Evolutionary conservation across 2,797 vertebrate species (phyloP).

Genomic region (Nothura maculosa): DNA sequence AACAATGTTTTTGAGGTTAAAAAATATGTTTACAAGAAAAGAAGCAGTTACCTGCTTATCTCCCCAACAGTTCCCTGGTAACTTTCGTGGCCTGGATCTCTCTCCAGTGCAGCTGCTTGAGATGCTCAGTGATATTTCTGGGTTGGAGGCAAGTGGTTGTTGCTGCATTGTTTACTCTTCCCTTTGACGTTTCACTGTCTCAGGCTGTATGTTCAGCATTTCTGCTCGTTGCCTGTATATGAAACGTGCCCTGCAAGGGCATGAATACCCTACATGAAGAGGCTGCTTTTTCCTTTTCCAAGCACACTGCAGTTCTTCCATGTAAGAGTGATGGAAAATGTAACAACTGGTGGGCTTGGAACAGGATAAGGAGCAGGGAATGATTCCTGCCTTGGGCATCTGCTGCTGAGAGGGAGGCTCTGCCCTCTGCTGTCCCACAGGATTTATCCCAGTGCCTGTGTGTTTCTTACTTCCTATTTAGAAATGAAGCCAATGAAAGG

Average conservation of each 20-base stretch:
- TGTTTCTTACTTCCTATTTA: neutral
- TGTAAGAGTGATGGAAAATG: neutral
- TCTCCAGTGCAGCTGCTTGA: neutral
- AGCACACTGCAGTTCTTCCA: neutral
- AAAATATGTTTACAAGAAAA: neutral
- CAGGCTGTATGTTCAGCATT: neutral
- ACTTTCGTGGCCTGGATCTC: neutral
- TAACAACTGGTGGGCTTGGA: neutral
- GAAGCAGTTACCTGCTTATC: neutral
- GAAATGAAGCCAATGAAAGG: neutral
- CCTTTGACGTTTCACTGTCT: neutral
- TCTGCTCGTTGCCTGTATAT: neutral
- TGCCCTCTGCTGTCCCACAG: neutral
- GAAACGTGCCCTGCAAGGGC: neutral
- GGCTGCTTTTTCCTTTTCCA: neutral
- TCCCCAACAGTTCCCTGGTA: neutral
- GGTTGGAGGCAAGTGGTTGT: neutral
- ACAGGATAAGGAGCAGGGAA: rapidly evolving
- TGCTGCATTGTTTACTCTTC: neutral
- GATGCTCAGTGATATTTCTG: neutral
- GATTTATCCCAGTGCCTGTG: rapidly evolving
- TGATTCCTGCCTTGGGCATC: neutral
- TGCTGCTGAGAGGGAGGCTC: neutral
- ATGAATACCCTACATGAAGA: no score
- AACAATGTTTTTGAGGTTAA: neutral